Percentiles rank a stretch among this genome's conserved stretches.
Evolutionary conservation across 2,888 invertebrate genomes (phyloP).

Genomic region (Nomada ferruginata): DNA sequence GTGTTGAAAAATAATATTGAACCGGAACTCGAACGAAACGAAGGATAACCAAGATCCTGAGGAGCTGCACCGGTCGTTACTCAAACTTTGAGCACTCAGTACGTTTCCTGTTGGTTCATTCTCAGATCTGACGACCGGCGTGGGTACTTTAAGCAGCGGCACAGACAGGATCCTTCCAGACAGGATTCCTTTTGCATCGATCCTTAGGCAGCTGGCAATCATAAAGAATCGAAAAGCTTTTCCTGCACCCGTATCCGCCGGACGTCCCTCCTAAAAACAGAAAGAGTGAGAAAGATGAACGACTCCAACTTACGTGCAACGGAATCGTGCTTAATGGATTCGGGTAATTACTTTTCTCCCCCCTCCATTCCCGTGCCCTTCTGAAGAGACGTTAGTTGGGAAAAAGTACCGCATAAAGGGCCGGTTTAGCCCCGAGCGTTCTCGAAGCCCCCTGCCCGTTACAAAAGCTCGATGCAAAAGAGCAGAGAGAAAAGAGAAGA

Average conservation of each 20-base stretch:
- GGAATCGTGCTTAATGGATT: slow-evolving; percentile 57
- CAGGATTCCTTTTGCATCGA: slow-evolving; percentile 37
- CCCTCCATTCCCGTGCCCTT: not conserved
- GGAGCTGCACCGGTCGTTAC: slow-evolving; percentile 42
- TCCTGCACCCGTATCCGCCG: not conserved
- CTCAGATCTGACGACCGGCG: slow-evolving; percentile 33
- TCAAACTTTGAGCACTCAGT: slow-evolving; percentile 64
- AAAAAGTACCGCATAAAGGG: slow-evolving; percentile 44
- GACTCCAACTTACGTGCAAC: slow-evolving; percentile 19
- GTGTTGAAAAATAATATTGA: slow-evolving; percentile 23
- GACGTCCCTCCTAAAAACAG: not conserved
- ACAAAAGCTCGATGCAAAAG: slow-evolving; percentile 40
- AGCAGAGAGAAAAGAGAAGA: slow-evolving; percentile 5
- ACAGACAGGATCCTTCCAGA: slow-evolving; percentile 21
- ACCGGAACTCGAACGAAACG: slow-evolving; percentile 16
- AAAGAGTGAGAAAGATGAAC: not conserved
- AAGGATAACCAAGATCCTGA: slow-evolving; percentile 45
- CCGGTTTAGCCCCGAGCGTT: slow-evolving; percentile 29
- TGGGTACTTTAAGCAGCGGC: slow-evolving; percentile 18
- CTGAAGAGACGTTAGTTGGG: slow-evolving; percentile 29
- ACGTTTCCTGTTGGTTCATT: slow-evolving; percentile 65
- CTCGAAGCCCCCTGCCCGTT: not conserved
- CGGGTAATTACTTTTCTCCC: slow-evolving; percentile 49
- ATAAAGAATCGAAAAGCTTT: slow-evolving; percentile 35
- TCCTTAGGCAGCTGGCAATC: slow-evolving; percentile 27